Evolutionary conservation across 1,140 invertebrate genomes (phyloP).

Genomic region (Holcopasites calliopsidis): DNA sequence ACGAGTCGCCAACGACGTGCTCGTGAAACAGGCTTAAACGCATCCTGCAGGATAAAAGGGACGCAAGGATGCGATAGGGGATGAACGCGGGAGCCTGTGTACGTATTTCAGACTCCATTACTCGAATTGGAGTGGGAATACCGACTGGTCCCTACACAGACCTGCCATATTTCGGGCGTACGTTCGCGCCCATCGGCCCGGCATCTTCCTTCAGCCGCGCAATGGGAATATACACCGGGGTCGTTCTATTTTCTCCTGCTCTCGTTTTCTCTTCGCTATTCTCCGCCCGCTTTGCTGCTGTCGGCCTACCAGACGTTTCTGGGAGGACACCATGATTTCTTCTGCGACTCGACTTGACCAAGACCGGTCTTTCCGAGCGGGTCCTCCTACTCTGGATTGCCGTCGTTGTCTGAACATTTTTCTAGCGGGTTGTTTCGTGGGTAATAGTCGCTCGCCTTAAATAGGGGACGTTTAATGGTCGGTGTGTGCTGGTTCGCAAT

Average conservation of each 20-base stretch:
- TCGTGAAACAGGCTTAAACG: conserved; percentile 10
- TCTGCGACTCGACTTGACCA: not conserved
- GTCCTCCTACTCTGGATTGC: not conserved
- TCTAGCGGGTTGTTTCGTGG: not conserved
- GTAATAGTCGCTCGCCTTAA: not conserved
- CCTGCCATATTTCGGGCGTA: conserved; percentile 72
- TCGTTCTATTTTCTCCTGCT: conserved; percentile 5
- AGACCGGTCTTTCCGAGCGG: not conserved
- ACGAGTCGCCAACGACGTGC: not conserved
- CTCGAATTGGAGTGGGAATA: conserved; percentile 76
- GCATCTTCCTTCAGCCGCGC: not conserved
- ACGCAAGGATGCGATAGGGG: conserved; percentile 29
- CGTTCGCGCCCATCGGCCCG: conserved; percentile 51
- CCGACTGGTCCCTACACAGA: conserved; percentile 66
- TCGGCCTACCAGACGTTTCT: conserved; percentile 2
- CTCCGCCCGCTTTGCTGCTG: not conserved
- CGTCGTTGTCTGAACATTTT: conserved; percentile 1
- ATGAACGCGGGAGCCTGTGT: conserved; percentile 26
- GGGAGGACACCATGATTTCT: not conserved
- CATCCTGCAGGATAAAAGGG: conserved; percentile 13
- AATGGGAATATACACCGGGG: not conserved
- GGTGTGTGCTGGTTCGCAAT: not conserved
- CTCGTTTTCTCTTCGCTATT: not conserved
- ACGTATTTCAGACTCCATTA: conserved; percentile 74
- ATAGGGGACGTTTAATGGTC: conserved; percentile 1